phyloP scores from a whole-genome alignment of 2,888 invertebrate species.

The Drosophila histrio region DNA sequence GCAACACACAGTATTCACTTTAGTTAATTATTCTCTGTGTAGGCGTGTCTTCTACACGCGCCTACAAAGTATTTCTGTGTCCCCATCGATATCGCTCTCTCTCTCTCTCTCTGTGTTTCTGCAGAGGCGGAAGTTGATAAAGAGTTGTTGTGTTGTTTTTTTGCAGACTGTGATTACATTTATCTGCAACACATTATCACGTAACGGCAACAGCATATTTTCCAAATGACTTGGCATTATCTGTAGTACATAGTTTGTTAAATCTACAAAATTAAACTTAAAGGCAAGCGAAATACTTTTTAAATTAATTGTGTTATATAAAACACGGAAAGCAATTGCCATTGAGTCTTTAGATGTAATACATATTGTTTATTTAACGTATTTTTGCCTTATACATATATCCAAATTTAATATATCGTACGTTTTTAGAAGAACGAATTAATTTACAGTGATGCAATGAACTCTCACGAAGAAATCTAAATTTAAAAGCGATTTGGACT shows the following conservation, averaged over 20 bases:
- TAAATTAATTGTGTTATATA: conserved; percentile 9
- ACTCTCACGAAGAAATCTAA: too few relatives aligned
- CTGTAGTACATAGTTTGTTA: conserved; percentile 11
- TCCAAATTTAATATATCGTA: too few relatives aligned
- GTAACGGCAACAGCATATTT: conserved; percentile 37
- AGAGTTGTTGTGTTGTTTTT: conserved; percentile 10
- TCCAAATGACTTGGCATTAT: conserved; percentile 38
- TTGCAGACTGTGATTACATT: conserved; percentile 20
- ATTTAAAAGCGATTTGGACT: background rate
- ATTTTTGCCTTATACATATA: too few relatives aligned
- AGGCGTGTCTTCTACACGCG: conserved; percentile 17
- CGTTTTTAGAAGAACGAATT: too few relatives aligned
- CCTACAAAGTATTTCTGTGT: background rate
- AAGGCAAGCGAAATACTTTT: conserved; percentile 2
- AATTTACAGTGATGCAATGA: too few relatives aligned
- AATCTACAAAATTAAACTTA: conserved; percentile 16
- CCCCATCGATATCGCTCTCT: too few relatives aligned
- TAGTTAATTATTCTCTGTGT: conserved; percentile 10
- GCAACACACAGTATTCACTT: background rate
- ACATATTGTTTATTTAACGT: too few relatives aligned
- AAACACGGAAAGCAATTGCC: conserved; percentile 12
- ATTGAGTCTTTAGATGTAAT: too few relatives aligned
- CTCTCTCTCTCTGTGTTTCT: conserved; percentile 1
- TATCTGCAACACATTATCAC: conserved; percentile 53
- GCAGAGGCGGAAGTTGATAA: conserved; percentile 63